Base-by-base conservation (phyloP, 2,888 invertebrate species). In the Blastobasis lacticolella region DNA sequence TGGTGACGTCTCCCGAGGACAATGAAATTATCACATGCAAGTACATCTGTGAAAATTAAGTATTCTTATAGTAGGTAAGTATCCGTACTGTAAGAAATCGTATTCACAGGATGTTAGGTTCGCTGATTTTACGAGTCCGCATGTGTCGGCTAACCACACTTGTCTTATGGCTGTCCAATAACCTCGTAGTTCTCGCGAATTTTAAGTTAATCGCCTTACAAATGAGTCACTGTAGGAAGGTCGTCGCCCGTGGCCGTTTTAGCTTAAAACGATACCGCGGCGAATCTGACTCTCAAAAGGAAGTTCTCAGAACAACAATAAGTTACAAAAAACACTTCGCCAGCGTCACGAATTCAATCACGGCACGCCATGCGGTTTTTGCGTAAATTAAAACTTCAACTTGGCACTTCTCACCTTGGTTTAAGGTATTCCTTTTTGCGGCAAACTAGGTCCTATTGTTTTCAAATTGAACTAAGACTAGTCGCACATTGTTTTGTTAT, bases 151-250 rank as follows among this genome's bases (percentile, higher is more conserved):
- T 43, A 43, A 5, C 5, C 5, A 23, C 47, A 40, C 47, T 48
- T 48, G 38, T 38, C 46, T 10, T 9, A n/a, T 38, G 6, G 9
- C 6, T 46, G 46, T 10, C 38, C 40, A 48, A 48, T 40, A 40
- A 48, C 47, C 47, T 40, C 47, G 4, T 5, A 49, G 50, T 57
- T 64, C 61, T 64, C 55, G 49, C 62, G 67, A 66, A 66, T 62
- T 62, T 67, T 60, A 59, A 64, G 58, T 61, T 63, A 63, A 64
- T 62, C 60, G 62, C 58, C 54, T 57, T 54, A 57, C 59, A 63
- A 64, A 67, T 71, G 73, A 71, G 56, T 71, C 71, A 73, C 55
- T 46, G 49, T 51, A 49, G 55, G 63, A 71, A 71, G 72, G 72
- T 71, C 68, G 63, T 61, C 66, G 69, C 64, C 71, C 69, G 50